Conservation (phyloP, 2,797 vertebrate species). For the Chaetophractus vellerosus region DNA sequence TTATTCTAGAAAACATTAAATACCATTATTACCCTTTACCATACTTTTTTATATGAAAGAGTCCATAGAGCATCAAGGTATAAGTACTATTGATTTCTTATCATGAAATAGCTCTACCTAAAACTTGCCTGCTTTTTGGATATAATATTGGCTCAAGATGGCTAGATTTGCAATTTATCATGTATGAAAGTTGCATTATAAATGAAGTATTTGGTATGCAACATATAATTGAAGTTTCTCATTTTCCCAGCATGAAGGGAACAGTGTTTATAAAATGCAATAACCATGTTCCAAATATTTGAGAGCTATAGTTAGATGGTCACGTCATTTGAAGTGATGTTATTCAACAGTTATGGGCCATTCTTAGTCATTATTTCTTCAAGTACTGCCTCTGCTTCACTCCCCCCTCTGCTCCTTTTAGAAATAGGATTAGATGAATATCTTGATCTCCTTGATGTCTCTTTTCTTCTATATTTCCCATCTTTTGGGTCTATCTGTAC, state of each 20-base stretch:
- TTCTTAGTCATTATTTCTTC: slow-evolving; percentile 2
- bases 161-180: slow-evolving; percentile 34
- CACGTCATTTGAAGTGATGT: slow-evolving; percentile 16
- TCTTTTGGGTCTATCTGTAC: slow-evolving; percentile 6
- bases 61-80: background rate
- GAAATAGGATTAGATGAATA: slow-evolving; percentile 31
- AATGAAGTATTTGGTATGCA: background rate
- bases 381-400: background rate
- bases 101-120: background rate
- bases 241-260: slow-evolving; percentile 30
- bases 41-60: slow-evolving; percentile 45
- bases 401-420: background rate
- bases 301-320: background rate
- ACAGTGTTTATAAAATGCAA: slow-evolving; percentile 24
- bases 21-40: background rate
- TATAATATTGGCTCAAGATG: slow-evolving; percentile 22
- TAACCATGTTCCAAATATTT: slow-evolving; percentile 4
- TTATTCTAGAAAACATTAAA: slow-evolving; percentile 61
- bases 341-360: slow-evolving; percentile 46
- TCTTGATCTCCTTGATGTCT: background rate
- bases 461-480: background rate
- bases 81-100: slow-evolving; percentile 35
- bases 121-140: slow-evolving; percentile 14
- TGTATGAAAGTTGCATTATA: slow-evolving; percentile 47
- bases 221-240: background rate